Evolutionary conservation across 1,140 invertebrate species (phyloP), one percentile per base, ranked within the genome.

Genomic region (Drosophila ananassae): DNA sequence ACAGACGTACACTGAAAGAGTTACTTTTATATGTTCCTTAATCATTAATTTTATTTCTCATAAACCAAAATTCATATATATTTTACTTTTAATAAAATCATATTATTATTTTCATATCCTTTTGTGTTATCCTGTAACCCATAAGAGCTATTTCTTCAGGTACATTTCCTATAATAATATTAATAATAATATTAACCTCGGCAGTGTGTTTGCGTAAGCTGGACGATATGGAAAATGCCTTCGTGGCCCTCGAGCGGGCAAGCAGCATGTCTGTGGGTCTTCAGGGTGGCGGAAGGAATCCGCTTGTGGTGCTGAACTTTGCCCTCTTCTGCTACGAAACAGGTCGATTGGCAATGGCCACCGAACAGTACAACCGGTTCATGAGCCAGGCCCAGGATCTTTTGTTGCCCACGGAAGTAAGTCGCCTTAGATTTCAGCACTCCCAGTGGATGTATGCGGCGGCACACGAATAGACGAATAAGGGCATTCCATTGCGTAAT

Each of bases 151-250:
- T 28, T 28, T 28, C 7, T 28, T 7, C 25, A 6, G 25, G 25
- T 28, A 28, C 5, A 44, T 21, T 32, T 32, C 9, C 28, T 52
- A 17, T 9, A 4, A 51, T 51, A 53, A 53, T 24, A 63, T 44
- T 46, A 62, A 57, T 8, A 48, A 57, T 30, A 46, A 21, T 7
- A 1, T 22, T 7, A 3, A 44, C 41, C 3, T 2, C 37, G 0
- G 28, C 12, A 93, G 93, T 92, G 50, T 91, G 92, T 52, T 63
- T 93, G 13, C 77, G 92, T 24, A 92, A 92, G 46, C 72, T 93
- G 55, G 90, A 93, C 28, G 93, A 93, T 54, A 39, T 67, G 21
- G 93, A 93, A 48, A 93, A 93, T 66, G 92, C 92, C 0, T 85
- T 90, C 24, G 90, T 87, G 37, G 93, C 93, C 2, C 82, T 93